Evolutionary conservation across 2,797 vertebrate genomes (phyloP).

Genomic region (Avahi laniger): DNA sequence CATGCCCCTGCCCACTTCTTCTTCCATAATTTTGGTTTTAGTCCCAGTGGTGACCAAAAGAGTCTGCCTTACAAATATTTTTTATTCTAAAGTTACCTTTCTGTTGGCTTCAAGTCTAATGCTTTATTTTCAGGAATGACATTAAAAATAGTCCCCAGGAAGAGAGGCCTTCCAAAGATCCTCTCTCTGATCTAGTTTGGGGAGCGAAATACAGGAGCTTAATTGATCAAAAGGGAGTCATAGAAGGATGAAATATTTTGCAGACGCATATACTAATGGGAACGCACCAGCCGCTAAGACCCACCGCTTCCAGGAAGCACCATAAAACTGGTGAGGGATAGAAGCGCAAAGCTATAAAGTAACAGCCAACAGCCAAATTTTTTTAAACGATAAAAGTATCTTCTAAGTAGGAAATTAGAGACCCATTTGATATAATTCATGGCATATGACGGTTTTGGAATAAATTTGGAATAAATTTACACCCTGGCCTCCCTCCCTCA

Average conservation of each 20-base stretch:
- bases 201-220: slow-evolving; percentile 68
- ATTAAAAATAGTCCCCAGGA: slow-evolving; percentile 69
- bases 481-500: neutral
- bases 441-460: slow-evolving; percentile 52
- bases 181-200: slow-evolving; percentile 52
- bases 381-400: neutral
- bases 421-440: slow-evolving; percentile 67
- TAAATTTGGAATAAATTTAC: slow-evolving; percentile 56
- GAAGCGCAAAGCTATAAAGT: slow-evolving; percentile 48
- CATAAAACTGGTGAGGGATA: slow-evolving; percentile 75
- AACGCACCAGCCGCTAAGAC: slow-evolving; percentile 68
- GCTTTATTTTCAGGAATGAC: slow-evolving; percentile 67
- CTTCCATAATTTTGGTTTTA: neutral
- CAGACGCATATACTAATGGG: slow-evolving; percentile 79
- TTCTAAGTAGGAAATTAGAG: slow-evolving; percentile 75
- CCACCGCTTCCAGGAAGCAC: slow-evolving; percentile 64
- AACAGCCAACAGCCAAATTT: slow-evolving; percentile 34
- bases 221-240: slow-evolving; percentile 82
- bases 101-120: neutral
- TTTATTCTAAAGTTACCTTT: slow-evolving; percentile 20
- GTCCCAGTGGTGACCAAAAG: neutral
- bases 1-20: neutral
- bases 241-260: slow-evolving; percentile 78
- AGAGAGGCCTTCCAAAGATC: slow-evolving; percentile 57
- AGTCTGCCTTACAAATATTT: neutral